A percentile compares a stretch with the other conserved stretches of the same genome.
Conservation (phyloP, 1,140 invertebrate genomes). For the Oreohelix idahoensis region DNA sequence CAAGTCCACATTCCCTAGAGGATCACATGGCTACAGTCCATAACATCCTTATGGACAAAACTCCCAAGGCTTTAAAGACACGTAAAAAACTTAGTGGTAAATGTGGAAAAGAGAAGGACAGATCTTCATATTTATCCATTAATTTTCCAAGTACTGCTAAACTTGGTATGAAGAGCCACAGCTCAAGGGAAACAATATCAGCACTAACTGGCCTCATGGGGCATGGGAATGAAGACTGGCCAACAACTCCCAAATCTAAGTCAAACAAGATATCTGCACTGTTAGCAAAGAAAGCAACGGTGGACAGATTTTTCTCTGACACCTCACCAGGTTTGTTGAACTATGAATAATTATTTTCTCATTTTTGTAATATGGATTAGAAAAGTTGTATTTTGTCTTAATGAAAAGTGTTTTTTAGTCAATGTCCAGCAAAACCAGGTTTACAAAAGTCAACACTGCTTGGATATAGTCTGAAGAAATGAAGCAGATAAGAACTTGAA, state of each 20-base stretch:
- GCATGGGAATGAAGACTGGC: not conserved
- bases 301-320: not conserved
- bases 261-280: not conserved
- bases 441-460: no score
- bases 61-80: conserved; percentile 21
- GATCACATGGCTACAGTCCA: conserved; percentile 47
- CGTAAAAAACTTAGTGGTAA: not conserved
- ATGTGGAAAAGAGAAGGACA: conserved; percentile 30
- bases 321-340: conserved; percentile 14
- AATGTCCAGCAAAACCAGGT: no score
- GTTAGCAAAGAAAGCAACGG: not conserved
- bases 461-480: no score
- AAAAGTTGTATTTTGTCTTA: no score
- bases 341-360: not conserved
- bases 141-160: not conserved
- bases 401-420: no score
- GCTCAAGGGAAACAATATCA: not conserved
- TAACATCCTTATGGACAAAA: conserved; percentile 39
- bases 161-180: not conserved
- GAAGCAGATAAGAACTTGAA: no score
- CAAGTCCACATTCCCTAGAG: conserved; percentile 40
- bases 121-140: not conserved
- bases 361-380: no score
- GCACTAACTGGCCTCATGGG: not conserved
- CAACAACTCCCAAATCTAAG: not conserved